Conservation (phyloP, 2,888 invertebrate species). For the Dasypolia templi region DNA sequence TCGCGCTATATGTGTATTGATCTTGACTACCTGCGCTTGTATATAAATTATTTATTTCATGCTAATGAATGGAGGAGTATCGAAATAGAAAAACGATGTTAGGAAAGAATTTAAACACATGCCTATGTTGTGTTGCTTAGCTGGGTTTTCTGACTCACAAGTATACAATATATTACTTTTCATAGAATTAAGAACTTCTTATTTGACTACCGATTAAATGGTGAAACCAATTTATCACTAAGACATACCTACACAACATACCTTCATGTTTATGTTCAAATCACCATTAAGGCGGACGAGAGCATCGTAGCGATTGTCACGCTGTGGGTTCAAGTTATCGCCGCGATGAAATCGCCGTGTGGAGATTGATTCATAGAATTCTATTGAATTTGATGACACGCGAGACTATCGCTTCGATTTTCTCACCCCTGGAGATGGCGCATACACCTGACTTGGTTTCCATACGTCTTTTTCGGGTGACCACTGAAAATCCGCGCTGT, state of each 20-base stretch:
- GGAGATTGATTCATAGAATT: too few relatives aligned
- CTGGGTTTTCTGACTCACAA: neutral
- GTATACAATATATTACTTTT: neutral
- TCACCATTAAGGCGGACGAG: too few relatives aligned
- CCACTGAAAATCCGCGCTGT: too few relatives aligned
- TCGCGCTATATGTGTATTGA: slow-evolving; percentile 13
- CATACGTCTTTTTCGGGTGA: too few relatives aligned
- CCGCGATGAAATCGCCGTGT: too few relatives aligned
- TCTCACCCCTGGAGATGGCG: too few relatives aligned
- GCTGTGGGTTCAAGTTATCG: too few relatives aligned
- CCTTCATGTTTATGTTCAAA: too few relatives aligned
- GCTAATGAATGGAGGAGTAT: neutral
- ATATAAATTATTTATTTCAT: slow-evolving; percentile 8
- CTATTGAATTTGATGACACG: too few relatives aligned
- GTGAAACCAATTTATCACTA: neutral
- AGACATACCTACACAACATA: neutral
- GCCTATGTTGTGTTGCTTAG: neutral
- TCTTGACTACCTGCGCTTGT: slow-evolving; percentile 15
- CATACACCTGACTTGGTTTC: too few relatives aligned
- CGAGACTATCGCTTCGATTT: too few relatives aligned
- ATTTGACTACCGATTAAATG: neutral
- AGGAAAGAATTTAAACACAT: neutral
- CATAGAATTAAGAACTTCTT: neutral
- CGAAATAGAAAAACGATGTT: neutral
- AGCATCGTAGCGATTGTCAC: too few relatives aligned